Evolutionary conservation across 2,888 invertebrate genomes (phyloP).

Genomic region (Hesperia comma): DNA sequence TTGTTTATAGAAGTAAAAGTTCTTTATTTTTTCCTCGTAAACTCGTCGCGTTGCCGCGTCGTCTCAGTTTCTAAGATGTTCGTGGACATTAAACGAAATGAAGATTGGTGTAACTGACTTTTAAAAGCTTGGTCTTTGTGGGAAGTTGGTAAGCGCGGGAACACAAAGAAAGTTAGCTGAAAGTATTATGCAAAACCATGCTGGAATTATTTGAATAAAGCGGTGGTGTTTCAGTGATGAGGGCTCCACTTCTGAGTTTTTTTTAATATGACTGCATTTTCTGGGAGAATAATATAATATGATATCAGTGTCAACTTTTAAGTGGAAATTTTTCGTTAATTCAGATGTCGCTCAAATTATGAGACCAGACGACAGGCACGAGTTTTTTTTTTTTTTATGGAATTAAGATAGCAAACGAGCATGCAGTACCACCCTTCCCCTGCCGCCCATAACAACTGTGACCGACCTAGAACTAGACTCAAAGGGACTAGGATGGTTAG

Average conservation of each 20-base stretch:
- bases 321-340: too few species aligned
- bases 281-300: too few species aligned
- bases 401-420: too few species aligned
- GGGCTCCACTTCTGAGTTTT: not conserved
- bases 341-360: too few species aligned
- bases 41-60: not conserved
- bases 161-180: conserved; percentile 22
- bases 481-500: too few species aligned
- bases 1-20: not conserved
- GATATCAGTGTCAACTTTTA: too few species aligned
- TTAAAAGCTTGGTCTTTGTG: conserved; percentile 23
- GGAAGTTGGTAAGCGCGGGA: conserved; percentile 20
- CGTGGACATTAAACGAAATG: conserved; percentile 14
- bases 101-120: conserved; percentile 20
- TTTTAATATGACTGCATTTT: not conserved
- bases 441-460: too few species aligned
- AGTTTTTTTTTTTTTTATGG: too few species aligned
- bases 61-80: conserved; percentile 9
- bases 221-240: not conserved
- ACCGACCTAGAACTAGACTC: too few species aligned
- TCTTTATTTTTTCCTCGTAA: not conserved
- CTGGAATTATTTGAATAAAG: conserved; percentile 7
- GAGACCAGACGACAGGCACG: too few species aligned
- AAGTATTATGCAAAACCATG: conserved; percentile 28
- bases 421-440: too few species aligned